These are phyloP conservation scores for Eulemur rubriventer DNA, from an alignment of 2,797 vertebrate genomes.

Conservation along the genomic window DNA sequence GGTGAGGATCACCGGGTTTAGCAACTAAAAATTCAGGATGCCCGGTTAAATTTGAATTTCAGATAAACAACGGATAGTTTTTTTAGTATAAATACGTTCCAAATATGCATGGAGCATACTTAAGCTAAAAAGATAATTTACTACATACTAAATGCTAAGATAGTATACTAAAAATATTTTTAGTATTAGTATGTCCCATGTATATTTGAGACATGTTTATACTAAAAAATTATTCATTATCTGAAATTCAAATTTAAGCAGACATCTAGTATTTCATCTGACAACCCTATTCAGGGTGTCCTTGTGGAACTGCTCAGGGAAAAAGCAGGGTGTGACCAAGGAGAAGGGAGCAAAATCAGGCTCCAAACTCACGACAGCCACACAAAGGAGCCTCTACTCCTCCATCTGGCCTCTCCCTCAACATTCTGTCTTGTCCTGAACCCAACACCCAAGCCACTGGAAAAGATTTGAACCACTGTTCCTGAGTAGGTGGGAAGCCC, in stretches of 20 bases:
- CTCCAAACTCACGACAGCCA: not conserved
- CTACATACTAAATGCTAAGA: not conserved
- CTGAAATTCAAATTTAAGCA: slow-evolving; percentile 46
- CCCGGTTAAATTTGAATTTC: not conserved
- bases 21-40: not conserved
- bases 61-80: not conserved
- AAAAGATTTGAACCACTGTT: not conserved
- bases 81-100: not conserved
- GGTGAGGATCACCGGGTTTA: not conserved
- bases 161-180: not conserved
- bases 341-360: not conserved
- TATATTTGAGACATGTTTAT: slow-evolving; percentile 4
- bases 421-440: not conserved
- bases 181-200: not conserved
- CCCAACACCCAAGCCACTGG: not conserved
- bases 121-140: not conserved
- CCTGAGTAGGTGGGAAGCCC: not conserved
- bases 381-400: rapidly evolving
- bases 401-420: too few species aligned
- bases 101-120: not conserved
- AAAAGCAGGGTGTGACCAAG: not conserved
- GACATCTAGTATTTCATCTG: not conserved
- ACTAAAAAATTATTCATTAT: not conserved
- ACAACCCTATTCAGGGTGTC: not conserved
- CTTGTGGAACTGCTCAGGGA: not conserved